Conservation (phyloP, 2,888 invertebrate species). For the Physocephala rufipes region DNA sequence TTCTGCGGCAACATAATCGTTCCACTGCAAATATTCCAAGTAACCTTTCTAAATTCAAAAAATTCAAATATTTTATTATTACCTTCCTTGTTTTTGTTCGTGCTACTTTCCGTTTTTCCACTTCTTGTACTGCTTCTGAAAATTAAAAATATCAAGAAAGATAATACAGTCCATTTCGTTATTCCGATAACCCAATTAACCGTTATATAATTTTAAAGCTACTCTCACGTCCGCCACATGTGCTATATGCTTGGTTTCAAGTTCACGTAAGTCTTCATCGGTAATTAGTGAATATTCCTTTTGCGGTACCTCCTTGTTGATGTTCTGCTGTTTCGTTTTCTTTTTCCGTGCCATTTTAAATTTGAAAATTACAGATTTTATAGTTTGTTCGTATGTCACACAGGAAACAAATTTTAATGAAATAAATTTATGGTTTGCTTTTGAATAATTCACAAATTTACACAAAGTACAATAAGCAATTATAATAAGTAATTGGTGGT, state of each 20-base stretch:
- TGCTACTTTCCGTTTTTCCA: constrained; percentile 31
- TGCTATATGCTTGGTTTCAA: constrained; percentile 44
- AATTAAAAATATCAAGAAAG: background rate
- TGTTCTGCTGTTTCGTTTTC: constrained; percentile 22
- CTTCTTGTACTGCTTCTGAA: constrained; percentile 44
- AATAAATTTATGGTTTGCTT: background rate
- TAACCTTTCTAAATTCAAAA: background rate
- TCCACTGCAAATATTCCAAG: constrained; percentile 48
- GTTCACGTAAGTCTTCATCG: constrained; percentile 46
- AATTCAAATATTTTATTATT: background rate
- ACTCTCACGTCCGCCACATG: constrained; percentile 50
- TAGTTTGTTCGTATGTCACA: too few relatives aligned
- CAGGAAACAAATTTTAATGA: background rate
- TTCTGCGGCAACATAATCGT: constrained; percentile 52
- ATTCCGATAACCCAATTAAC: constrained; percentile 43
- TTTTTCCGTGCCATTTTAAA: constrained; percentile 22
- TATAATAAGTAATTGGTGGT: too few relatives aligned
- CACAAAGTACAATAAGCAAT: too few relatives aligned
- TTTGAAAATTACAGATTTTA: background rate
- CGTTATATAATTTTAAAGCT: constrained; percentile 45
- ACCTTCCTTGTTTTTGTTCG: constrained; percentile 35
- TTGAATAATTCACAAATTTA: too few relatives aligned
- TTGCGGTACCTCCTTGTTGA: constrained; percentile 10
- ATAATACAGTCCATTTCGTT: background rate
- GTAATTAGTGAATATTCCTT: constrained; percentile 48